Percentiles rank a stretch among this genome's conserved stretches.
phyloP scores from a whole-genome alignment of 1,140 invertebrate genomes.

The Scaptomyza graminum region DNA sequence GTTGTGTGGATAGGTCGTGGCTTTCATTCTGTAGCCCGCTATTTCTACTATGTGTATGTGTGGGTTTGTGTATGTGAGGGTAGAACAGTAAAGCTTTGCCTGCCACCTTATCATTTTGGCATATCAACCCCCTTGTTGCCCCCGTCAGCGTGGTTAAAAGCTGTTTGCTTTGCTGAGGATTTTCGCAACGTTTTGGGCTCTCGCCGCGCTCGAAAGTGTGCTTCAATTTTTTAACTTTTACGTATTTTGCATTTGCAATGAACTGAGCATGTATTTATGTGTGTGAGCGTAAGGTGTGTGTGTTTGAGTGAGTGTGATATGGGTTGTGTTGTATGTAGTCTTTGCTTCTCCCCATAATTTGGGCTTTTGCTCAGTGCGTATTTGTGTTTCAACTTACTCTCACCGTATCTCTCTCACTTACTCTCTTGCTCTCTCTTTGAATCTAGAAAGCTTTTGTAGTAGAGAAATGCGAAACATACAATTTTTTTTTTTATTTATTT shows the following conservation, averaged over 20 bases:
- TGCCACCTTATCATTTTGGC: slow-evolving; percentile 36
- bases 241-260: slow-evolving; percentile 73
- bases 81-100: slow-evolving; percentile 4
- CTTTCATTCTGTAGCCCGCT: slow-evolving; percentile 55
- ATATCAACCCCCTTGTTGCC: slow-evolving; percentile 12
- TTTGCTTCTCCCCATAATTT: slow-evolving; percentile 36
- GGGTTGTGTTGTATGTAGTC: slow-evolving; percentile 10
- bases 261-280: slow-evolving; percentile 20
- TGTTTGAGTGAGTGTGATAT: slow-evolving; percentile 14
- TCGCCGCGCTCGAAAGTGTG: slow-evolving; percentile 40
- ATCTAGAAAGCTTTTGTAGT: slow-evolving; percentile 72
- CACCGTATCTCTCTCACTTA: slow-evolving; percentile 19
- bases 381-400: slow-evolving; percentile 30
- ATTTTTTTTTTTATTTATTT: slow-evolving; percentile 37
- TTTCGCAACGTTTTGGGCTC: slow-evolving; percentile 70
- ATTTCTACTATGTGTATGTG: slow-evolving; percentile 16
- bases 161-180: slow-evolving; percentile 76
- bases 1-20: slow-evolving; percentile 81
- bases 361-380: slow-evolving; percentile 48
- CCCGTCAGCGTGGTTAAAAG: slow-evolving; percentile 55
- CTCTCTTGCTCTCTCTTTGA: slow-evolving; percentile 21
- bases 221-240: slow-evolving; percentile 52
- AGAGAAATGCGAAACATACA: slow-evolving; percentile 64
- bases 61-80: slow-evolving; percentile 2
- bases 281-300: too few species aligned